Conservation (phyloP, 23 tunicate species). For the Trididemnum clinides region DNA sequence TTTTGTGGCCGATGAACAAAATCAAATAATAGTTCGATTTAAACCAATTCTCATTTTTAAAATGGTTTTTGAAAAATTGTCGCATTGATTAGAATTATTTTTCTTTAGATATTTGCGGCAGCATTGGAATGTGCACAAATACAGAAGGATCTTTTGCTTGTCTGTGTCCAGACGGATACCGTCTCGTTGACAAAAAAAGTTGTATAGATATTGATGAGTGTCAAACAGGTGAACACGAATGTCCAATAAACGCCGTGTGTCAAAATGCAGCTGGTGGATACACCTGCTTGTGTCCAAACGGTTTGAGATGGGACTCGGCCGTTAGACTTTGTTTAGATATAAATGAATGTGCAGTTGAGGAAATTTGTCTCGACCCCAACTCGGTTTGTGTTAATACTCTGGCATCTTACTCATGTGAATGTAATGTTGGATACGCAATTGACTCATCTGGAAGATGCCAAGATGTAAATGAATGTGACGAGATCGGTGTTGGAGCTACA, state of each 20-base stretch:
- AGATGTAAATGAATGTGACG: slow-evolving; percentile 49
- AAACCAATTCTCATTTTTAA: no score
- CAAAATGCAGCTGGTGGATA: slow-evolving; percentile 34
- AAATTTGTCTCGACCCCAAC: background rate
- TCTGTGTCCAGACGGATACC: slow-evolving; percentile 6
- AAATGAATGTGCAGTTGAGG: slow-evolving; percentile 30
- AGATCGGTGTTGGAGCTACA: background rate
- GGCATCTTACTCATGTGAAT: slow-evolving; percentile 1
- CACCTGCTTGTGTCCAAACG: slow-evolving; percentile 35
- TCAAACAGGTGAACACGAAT: background rate
- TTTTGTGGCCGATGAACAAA: no score
- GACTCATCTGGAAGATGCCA: background rate
- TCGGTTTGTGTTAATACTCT: slow-evolving; percentile 20
- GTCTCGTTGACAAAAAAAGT: background rate
- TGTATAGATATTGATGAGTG: slow-evolving; percentile 51
- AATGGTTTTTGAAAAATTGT: no score
- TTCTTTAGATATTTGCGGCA: background rate
- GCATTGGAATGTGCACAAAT: background rate
- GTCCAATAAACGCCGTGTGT: slow-evolving; percentile 35
- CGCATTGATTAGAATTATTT: no score
- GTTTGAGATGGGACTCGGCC: slow-evolving; percentile 26
- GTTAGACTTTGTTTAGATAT: slow-evolving; percentile 29
- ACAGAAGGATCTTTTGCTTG: slow-evolving; percentile 9
- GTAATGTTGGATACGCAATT: background rate
- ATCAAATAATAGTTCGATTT: no score